Evolutionary conservation across 2,113 vertebrate genomes (phyloP).

Genomic region (Dromaius novaehollandiae): DNA sequence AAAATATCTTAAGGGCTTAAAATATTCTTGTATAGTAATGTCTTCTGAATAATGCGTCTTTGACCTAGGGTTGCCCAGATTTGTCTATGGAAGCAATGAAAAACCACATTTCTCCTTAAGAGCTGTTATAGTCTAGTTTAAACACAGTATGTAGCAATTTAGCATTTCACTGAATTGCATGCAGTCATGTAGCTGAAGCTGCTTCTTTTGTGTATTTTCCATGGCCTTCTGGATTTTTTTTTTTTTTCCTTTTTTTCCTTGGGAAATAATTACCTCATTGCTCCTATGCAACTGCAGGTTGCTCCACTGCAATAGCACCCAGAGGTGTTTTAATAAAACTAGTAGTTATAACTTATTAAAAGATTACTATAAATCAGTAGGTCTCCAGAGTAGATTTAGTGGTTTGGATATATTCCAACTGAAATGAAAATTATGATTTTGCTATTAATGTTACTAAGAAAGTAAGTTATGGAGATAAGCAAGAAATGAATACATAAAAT

Average conservation of each 20-base stretch:
- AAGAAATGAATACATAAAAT: neutral
- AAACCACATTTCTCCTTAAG: neutral
- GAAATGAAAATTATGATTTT: slow-evolving; percentile 20
- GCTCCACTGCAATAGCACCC: neutral
- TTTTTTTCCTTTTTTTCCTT: neutral
- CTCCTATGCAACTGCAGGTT: slow-evolving; percentile 13
- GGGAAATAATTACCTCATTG: neutral
- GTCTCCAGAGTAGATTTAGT: neutral
- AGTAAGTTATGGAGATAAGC: neutral
- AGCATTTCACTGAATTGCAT: neutral
- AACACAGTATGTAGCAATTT: neutral
- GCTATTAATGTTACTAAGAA: neutral
- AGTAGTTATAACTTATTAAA: slow-evolving; percentile 23
- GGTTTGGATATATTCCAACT: neutral
- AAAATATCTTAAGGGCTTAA: neutral
- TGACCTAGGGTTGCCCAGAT: neutral
- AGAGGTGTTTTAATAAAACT: slow-evolving; percentile 24
- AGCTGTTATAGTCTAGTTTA: neutral
- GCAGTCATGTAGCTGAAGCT: neutral
- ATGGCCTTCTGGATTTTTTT: neutral
- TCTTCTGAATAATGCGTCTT: neutral
- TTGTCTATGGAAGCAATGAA: neutral
- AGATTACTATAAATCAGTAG: slow-evolving; percentile 21
- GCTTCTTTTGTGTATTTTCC: neutral
- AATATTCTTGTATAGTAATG: neutral